Evolutionary conservation across 2,888 invertebrate genomes (phyloP).

Genomic region (Acanthosepion esculentum): DNA sequence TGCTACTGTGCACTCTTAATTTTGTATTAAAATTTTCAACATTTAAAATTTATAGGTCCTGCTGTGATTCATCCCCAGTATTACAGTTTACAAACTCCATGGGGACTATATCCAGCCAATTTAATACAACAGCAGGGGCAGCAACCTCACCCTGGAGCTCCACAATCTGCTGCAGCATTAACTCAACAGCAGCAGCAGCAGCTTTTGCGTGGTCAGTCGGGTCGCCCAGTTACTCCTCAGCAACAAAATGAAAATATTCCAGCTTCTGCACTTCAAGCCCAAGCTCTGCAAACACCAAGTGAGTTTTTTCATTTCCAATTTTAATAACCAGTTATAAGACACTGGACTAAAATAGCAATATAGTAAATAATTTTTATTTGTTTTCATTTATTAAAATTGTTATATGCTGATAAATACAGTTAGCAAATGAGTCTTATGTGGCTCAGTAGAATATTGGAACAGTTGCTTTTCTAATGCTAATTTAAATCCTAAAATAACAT

Average conservation of each 20-base stretch:
- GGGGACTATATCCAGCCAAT: slow-evolving; percentile 90
- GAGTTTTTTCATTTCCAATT: slow-evolving; percentile 48
- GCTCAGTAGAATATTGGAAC: no score
- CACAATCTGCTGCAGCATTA: slow-evolving; percentile 77
- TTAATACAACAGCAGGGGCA: slow-evolving; percentile 70
- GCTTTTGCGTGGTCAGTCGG: slow-evolving; percentile 73
- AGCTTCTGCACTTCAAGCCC: slow-evolving; percentile 62
- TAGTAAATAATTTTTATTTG: no score
- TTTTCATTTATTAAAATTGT: no score
- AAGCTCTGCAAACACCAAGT: slow-evolving; percentile 65
- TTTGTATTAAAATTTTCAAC: not conserved
- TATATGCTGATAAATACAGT: no score
- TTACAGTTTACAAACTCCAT: slow-evolving; percentile 89
- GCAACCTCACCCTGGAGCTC: slow-evolving; percentile 63
- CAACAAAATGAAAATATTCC: slow-evolving; percentile 77
- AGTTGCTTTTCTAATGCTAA: no score
- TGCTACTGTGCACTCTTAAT: not conserved
- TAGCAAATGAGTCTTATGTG: no score
- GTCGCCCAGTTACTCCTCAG: slow-evolving; percentile 69
- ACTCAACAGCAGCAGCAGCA: slow-evolving; percentile 79
- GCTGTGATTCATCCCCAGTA: slow-evolving; percentile 86
- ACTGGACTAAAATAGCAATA: not conserved
- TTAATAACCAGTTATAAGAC: not conserved
- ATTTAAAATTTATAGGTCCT: slow-evolving; percentile 59
- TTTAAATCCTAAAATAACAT: no score